Conservation (phyloP, 2,797 vertebrate genomes). For the Syncerus caffer region DNA sequence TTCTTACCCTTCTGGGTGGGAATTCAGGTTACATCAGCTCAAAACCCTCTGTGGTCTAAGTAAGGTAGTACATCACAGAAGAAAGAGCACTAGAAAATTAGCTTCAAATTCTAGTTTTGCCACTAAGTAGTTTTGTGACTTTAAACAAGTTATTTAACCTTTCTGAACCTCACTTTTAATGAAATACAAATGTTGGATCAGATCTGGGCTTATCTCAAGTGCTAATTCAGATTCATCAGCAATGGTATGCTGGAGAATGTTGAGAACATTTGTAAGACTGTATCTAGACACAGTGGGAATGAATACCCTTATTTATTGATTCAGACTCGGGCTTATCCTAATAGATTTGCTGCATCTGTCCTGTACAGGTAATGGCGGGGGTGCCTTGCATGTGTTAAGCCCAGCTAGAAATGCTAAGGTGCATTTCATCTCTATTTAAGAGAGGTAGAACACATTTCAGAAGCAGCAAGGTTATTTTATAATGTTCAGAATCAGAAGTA, state of each 20-base stretch:
- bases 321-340: not conserved
- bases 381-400: not conserved
- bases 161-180: not conserved
- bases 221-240: not conserved
- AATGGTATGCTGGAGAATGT: no score
- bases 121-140: not conserved
- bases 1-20: not conserved
- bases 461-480: not conserved
- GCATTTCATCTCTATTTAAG: not conserved
- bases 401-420: not conserved
- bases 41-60: not conserved
- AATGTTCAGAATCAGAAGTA: conserved; percentile 29
- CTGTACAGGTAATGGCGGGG: not conserved
- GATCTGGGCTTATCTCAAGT: not conserved
- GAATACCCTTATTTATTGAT: not conserved
- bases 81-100: not conserved
- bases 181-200: not conserved
- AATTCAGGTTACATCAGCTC: not conserved
- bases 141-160: not conserved
- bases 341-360: not conserved
- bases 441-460: not conserved
- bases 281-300: not conserved
- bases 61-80: not conserved
- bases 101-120: not conserved
- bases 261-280: not conserved